These are phyloP conservation scores for Hippocampus comes DNA, from an alignment of 2,113 vertebrate species.

Conservation along the genomic window DNA sequence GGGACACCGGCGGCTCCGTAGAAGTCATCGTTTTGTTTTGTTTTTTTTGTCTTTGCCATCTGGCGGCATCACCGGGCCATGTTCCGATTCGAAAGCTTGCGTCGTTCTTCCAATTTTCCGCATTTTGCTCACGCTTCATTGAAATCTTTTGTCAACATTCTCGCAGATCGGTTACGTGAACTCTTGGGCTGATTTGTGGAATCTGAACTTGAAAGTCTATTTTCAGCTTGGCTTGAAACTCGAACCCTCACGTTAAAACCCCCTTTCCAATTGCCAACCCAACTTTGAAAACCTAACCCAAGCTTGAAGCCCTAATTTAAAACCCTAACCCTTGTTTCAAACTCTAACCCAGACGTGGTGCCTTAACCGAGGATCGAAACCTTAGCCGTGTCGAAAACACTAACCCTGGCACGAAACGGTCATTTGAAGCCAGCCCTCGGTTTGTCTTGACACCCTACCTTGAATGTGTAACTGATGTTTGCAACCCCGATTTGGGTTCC, in stretches of 20 bases:
- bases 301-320: too few species aligned
- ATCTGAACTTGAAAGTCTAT: neutral
- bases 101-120: too few species aligned
- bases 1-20: conserved; percentile 26
- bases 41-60: neutral
- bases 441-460: too few species aligned
- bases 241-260: too few species aligned
- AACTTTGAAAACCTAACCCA: neutral
- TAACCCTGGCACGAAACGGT: too few species aligned
- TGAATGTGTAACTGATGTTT: too few species aligned
- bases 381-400: neutral
- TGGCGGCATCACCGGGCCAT: neutral
- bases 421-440: too few species aligned
- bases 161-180: neutral
- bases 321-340: neutral
- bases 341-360: neutral
- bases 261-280: too few species aligned
- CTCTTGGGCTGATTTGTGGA: neutral
- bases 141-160: neutral
- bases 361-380: neutral
- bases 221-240: too few species aligned
- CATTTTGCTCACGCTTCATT: neutral
- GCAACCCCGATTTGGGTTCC: too few species aligned
- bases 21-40: neutral
- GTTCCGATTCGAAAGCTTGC: too few species aligned